Base-by-base conservation (phyloP, 1,140 invertebrate genomes). In the Patella vulgata region DNA sequence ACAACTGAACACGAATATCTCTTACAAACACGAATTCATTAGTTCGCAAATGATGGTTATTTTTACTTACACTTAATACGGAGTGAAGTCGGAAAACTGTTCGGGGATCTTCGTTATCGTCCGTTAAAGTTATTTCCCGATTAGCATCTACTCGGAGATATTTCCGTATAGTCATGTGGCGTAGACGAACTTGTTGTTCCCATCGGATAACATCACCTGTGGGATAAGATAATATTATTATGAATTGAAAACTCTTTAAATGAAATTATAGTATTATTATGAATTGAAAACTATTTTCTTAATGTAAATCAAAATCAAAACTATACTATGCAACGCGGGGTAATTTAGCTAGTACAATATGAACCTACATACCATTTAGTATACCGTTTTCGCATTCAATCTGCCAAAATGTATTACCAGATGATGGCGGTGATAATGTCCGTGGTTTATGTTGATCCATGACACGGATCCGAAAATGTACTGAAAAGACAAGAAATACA, bases 341-440 rank as follows among this genome's bases (percentile, higher is more conserved):
- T n/a, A n/a, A n/a, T n/a, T n/a, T n/a, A n/a, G n/a, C n/a, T n/a
- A n/a, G n/a, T n/a, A n/a, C n/a, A n/a, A n/a, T n/a, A n/a, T n/a
- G n/a, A n/a, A n/a, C n/a, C 14, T 3, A 27, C 61, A 59, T 68
- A 84, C 82, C 81, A 57, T 82, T 82, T 12, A 84, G 73, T 36
- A 79, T 78, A 52, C 77, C 73, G 28, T 65, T 77, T 66, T 84
- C 83, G 9, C 77, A 74, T 60, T 84, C 83, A 46, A 85, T 80
- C 44, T 82, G 77, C 82, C 82, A 85, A 64, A 82, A 85, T 17
- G 81, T 81, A 54, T 80, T 85, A 0, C 78, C 83, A 5, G 81
- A 82, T 50, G 80, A 81, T 0, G 83, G 79, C 1, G 82, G 82
- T 28, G 80, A 82, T 33, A 84, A 60, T 0, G 80, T 82, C 33